Conservation (phyloP, 2,797 vertebrate species). For the Chelon labrosus region DNA sequence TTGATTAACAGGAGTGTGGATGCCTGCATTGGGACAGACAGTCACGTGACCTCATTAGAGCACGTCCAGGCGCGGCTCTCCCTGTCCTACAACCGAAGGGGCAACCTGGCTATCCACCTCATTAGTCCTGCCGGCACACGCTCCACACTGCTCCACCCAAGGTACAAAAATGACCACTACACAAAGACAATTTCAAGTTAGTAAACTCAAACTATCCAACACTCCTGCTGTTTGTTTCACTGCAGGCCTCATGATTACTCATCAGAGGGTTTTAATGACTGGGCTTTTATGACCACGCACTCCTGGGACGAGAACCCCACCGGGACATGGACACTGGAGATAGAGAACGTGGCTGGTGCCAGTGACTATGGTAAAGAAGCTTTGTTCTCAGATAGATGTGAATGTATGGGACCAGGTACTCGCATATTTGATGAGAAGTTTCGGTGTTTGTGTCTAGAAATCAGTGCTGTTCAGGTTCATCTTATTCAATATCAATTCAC, state of each 20-base stretch:
- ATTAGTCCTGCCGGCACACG: conserved; percentile 94
- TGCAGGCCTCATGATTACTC: conserved; percentile 95
- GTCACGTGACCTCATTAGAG: conserved; percentile 90
- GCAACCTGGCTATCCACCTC: conserved; percentile 95
- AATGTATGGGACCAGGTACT: too few relatives aligned
- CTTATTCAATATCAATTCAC: not conserved
- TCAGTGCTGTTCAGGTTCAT: not conserved
- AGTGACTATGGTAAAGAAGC: conserved; percentile 85
- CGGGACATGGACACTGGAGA: conserved; percentile 94
- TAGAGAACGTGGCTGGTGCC: conserved; percentile 88
- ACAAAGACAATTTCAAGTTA: not conserved
- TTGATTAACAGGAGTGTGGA: conserved; percentile 90
- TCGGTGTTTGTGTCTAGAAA: not conserved
- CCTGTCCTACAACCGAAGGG: conserved; percentile 96
- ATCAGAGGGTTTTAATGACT: conserved; percentile 96
- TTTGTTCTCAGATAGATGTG: not conserved
- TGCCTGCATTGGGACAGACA: conserved; percentile 88
- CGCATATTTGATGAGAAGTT: not conserved
- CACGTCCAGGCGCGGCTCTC: conserved; percentile 94
- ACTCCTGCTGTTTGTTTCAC: conserved; percentile 19
- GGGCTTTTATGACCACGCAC: conserved; percentile 99
- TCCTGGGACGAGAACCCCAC: conserved; percentile 96
- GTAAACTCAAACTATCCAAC: conserved; percentile 18
- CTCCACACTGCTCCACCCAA: conserved; percentile 94
- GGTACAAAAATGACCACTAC: conserved; percentile 77